phyloP scores from a whole-genome alignment of 2,888 invertebrate species.

The Gortyna flavago region DNA sequence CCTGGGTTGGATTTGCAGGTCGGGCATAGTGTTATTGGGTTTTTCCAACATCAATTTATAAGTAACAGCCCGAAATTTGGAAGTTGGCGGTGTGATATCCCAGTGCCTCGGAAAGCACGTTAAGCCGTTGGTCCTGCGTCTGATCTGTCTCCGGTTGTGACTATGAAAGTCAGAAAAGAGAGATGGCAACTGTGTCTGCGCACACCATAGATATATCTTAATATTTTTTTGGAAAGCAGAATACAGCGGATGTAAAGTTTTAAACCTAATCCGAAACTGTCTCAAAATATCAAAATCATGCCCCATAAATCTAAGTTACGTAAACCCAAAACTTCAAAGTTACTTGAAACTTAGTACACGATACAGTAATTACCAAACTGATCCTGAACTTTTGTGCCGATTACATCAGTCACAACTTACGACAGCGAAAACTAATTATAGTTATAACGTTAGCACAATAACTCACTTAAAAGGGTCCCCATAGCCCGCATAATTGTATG shows the following conservation, averaged over 20 bases:
- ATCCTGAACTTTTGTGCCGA: slow-evolving; percentile 36
- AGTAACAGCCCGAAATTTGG: too few relatives aligned
- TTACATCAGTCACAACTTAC: slow-evolving; percentile 27
- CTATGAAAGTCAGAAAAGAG: too few relatives aligned
- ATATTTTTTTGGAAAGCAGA: background rate
- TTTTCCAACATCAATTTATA: too few relatives aligned
- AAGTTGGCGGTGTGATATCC: too few relatives aligned
- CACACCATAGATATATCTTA: too few relatives aligned
- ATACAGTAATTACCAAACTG: slow-evolving; percentile 33
- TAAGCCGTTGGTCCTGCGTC: too few relatives aligned
- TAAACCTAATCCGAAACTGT: slow-evolving; percentile 8
- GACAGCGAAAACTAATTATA: slow-evolving; percentile 43
- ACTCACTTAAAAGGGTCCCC: slow-evolving; percentile 52
- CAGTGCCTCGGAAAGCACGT: too few relatives aligned
- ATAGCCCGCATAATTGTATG: slow-evolving; percentile 26
- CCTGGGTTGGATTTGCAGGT: too few relatives aligned
- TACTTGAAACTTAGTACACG: slow-evolving; percentile 18
- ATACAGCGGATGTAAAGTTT: background rate
- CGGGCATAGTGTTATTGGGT: too few relatives aligned
- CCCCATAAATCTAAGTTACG: slow-evolving; percentile 8
- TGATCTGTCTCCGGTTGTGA: too few relatives aligned
- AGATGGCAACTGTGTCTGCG: too few relatives aligned
- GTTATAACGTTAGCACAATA: slow-evolving; percentile 47
- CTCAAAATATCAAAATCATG: slow-evolving; percentile 18
- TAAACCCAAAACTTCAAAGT: slow-evolving; percentile 22